Percentiles rank a stretch among this genome's conserved stretches.
phyloP scores from a whole-genome alignment of 2,113 vertebrate genomes.

The Atrichornis clamosus region DNA sequence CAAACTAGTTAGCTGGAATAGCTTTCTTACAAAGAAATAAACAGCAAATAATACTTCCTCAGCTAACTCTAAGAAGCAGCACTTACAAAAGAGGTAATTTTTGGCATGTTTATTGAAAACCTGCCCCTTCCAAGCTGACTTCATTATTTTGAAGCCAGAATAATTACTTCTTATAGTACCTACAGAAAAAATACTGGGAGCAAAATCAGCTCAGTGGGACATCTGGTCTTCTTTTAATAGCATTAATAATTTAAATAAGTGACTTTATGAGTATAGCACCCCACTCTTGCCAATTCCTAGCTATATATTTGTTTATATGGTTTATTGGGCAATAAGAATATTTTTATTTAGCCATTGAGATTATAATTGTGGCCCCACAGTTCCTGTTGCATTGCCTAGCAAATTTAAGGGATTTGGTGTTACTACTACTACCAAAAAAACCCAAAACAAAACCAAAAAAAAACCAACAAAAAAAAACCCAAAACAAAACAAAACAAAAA shows the following conservation, averaged over 20 bases:
- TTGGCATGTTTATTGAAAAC: conserved; percentile 23
- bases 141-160: background rate
- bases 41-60: background rate
- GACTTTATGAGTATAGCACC: background rate
- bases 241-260: background rate
- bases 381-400: background rate
- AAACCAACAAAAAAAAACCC: background rate
- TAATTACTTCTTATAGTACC: conserved; percentile 11
- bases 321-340: background rate
- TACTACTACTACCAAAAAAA: background rate
- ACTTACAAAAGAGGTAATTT: background rate
- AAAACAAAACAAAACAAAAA: background rate
- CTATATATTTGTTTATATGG: background rate
- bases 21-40: conserved; percentile 1
- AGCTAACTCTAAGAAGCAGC: background rate
- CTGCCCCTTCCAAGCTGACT: background rate
- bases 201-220: background rate
- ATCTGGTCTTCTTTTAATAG: conserved; percentile 13
- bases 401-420: background rate
- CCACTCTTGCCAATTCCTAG: background rate
- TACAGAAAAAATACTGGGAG: conserved; percentile 1
- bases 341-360: background rate
- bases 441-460: background rate
- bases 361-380: background rate
- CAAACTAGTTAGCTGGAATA: background rate